Percentiles rank a stretch among this genome's conserved stretches.
These are phyloP conservation scores for Halictus quadricinctus DNA, from an alignment of 2,888 invertebrate species.

Conservation along the genomic window DNA sequence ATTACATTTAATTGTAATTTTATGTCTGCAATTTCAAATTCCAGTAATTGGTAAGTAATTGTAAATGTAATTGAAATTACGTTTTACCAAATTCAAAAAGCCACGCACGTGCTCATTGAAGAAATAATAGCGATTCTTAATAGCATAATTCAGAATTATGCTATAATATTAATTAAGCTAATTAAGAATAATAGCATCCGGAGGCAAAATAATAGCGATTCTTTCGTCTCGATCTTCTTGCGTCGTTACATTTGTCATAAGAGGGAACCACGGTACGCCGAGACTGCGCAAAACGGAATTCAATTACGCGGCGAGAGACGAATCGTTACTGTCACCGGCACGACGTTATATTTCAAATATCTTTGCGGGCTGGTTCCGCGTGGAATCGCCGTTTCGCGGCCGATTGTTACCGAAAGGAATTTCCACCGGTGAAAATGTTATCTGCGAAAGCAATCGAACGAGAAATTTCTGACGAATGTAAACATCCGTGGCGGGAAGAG, in stretches of 20 bases:
- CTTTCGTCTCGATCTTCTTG: slow-evolving; percentile 5
- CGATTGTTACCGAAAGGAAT: not conserved
- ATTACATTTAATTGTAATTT: too few species aligned
- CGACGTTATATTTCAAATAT: not conserved
- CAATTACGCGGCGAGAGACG: slow-evolving; percentile 13
- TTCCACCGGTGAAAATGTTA: not conserved
- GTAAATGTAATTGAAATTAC: too few species aligned
- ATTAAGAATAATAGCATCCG: too few species aligned
- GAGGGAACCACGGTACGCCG: not conserved
- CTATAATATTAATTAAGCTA: too few species aligned
- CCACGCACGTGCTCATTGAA: slow-evolving; percentile 6
- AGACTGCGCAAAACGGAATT: slow-evolving; percentile 14
- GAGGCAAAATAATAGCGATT: too few species aligned
- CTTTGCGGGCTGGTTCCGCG: not conserved
- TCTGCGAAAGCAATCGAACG: not conserved
- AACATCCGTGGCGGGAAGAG: not conserved
- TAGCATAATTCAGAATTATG: too few species aligned
- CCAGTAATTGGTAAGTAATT: too few species aligned
- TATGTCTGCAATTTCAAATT: too few species aligned
- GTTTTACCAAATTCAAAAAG: not conserved
- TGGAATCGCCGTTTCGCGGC: not conserved
- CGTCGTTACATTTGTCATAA: slow-evolving; percentile 28
- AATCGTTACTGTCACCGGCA: not conserved
- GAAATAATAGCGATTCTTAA: slow-evolving; percentile 25
- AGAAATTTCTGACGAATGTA: not conserved